A percentile compares a stretch with the other conserved stretches of the same genome.
Conservation (phyloP, 2,113 vertebrate genomes). For the Psilopsiagon aurifrons region DNA sequence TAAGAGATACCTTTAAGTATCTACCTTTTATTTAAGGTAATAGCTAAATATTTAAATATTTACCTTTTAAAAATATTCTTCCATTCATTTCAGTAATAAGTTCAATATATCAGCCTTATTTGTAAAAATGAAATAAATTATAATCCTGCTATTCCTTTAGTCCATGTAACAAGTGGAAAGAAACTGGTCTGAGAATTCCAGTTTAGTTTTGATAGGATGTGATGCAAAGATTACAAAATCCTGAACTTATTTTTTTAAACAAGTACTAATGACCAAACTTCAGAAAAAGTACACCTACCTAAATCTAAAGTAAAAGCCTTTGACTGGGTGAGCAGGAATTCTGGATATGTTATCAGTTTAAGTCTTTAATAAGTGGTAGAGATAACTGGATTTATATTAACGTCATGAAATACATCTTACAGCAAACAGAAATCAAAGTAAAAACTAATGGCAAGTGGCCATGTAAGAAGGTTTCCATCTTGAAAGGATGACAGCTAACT, state of each 20-base stretch:
- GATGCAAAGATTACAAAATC: neutral
- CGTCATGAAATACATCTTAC: neutral
- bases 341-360: neutral
- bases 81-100: neutral
- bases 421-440: neutral
- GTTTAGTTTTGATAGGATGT: neutral
- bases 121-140: neutral
- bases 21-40: neutral
- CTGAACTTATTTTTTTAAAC: neutral
- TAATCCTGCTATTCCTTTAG: neutral
- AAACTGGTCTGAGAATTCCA: neutral
- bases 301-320: neutral
- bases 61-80: neutral
- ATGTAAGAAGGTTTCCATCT: neutral
- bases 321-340: neutral
- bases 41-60: neutral
- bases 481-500: neutral
- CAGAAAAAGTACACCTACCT: neutral
- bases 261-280: neutral
- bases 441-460: neutral
- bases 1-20: neutral
- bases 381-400: neutral
- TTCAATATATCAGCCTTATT: neutral
- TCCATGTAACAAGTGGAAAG: neutral
- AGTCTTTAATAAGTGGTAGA: neutral